Evolutionary conservation across 2,113 vertebrate species (phyloP), one percentile per base, ranked within the genome.

Genomic region (Probosciger aterrimus): DNA sequence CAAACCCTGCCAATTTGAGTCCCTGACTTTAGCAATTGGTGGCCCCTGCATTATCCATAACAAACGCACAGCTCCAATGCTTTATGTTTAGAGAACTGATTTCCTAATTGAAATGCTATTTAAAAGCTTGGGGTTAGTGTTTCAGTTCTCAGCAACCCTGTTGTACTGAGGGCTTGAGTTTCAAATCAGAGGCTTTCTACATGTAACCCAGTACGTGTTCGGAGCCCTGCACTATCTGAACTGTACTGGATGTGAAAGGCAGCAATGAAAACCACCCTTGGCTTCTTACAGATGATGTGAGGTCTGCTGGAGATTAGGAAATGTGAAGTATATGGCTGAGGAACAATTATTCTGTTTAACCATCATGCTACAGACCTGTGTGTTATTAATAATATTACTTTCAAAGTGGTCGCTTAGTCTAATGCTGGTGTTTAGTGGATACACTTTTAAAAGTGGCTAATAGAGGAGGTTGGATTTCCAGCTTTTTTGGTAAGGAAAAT

Each of bases 41-140:
- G 14, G 30, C 11, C 67, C 39, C 64, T 86, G 79, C 5, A 11
- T 83, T 75, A 64, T 84, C 89, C 73, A 7, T 59, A 76, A 88
- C 52, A 57, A 86, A 88, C 2, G 6, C 59, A n/a, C 91, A 86
- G 15, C 59, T 89, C 82, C 78, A 74, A 83, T 76, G 52, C 55
- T 71, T 64, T 4, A 4, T 84, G 78, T 91, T 95, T 91, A 63
- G 71, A 86, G 92, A 77, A 47, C 84, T 68, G 15, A 92, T 77
- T 92, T 85, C 86, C 86, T 96, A 46, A 82, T 94, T 85, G 33
- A 75, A 92, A 79, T 78, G 64, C 5, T 69, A 10, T 79, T 85
- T 43, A 33, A 76, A 85, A 92, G 69, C 86, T 93, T 46, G 63
- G 53, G 37, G 43, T 82, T 75, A 82, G 16, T 27, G 46, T 91